phyloP scores from a whole-genome alignment of 23 tunicate genomes.

The Corella eumyota region DNA sequence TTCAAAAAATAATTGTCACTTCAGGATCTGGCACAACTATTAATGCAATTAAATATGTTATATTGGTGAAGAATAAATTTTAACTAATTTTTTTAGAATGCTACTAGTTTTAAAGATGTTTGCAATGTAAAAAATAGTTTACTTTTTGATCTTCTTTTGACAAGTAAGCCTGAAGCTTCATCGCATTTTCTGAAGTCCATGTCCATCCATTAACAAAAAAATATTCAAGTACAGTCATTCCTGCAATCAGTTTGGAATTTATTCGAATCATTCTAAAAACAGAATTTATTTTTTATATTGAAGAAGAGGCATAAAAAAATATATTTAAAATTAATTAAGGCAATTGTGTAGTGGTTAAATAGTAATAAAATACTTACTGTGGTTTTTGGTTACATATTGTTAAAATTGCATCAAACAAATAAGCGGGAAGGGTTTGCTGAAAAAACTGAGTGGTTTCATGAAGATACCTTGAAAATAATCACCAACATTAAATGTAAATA shows the following conservation, averaged over 20 bases:
- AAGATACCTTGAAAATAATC: conserved; percentile 8
- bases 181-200: conserved; percentile 14
- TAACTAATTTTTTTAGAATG: too few species aligned
- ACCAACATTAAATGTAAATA: too few species aligned
- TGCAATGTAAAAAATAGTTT: too few species aligned
- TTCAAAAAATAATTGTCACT: too few species aligned
- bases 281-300: too few species aligned
- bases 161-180: background rate
- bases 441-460: conserved; percentile 5
- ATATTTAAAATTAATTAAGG: too few species aligned
- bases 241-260: conserved; percentile 13
- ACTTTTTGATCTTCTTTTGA: conserved; percentile 21
- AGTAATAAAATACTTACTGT: conserved; percentile 10
- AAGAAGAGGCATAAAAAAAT: too few species aligned
- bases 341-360: too few species aligned
- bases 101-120: too few species aligned
- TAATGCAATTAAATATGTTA: too few species aligned
- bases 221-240: conserved; percentile 28
- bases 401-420: conserved; percentile 15
- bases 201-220: conserved; percentile 25
- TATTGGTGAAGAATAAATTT: too few species aligned
- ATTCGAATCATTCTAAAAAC: conserved; percentile 16
- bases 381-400: conserved; percentile 1
- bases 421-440: conserved; percentile 40
- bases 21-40: too few species aligned